Base-by-base conservation (phyloP, 92 coral and sea anemone species). In the Zoanthus sansibaricus region DNA sequence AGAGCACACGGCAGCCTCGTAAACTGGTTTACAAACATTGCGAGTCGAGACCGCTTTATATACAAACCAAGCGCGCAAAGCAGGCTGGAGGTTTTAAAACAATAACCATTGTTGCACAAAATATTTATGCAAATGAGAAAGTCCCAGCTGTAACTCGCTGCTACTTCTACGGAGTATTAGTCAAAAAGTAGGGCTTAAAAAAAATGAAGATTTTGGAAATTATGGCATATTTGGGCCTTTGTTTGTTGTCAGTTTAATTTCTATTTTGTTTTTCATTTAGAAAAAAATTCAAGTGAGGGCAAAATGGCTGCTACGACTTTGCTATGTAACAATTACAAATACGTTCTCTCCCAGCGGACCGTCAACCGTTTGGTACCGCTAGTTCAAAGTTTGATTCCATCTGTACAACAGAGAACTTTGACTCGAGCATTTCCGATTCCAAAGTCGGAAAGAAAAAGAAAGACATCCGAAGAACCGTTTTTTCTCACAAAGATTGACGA, bases 401-500 rank as follows among this genome's bases (percentile, higher is more conserved):
- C 47, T 15, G 56, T 77, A 17, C 82, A 56, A 77, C 82, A 77
- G 68, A 77, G 82, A 14, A 52, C 68, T 31, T 56, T 77, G 33
- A 49, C 82, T 33, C 51, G 14, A 42, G 31, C 82, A n/a, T 45
- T 54, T 31, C 7, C 9, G 82, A 32, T n/a, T 56, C 68, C 25
- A 54, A 66, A 77, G 14, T 9, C 32, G 31, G 45, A 66, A 55
- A 55, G 82, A 55, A 77, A 77, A 69, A 77, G 70, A 30, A 46
- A 77, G 56, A 30, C 32, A 13, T 46, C 82, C 55, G 82, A 56
- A 4, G 82, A 56, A 55, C 82, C 82, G 13, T 77, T 55, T n/a
- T 56, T 77, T 55, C 82, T 77, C 15, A 77, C 48, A 16, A 77
- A 77, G 52, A 42, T 77, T 30, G 82, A 77, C 18, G 82, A 77